These are phyloP conservation scores for Ostrea denselamellosa DNA, from an alignment of 1,140 invertebrate species.

Conservation along the genomic window DNA sequence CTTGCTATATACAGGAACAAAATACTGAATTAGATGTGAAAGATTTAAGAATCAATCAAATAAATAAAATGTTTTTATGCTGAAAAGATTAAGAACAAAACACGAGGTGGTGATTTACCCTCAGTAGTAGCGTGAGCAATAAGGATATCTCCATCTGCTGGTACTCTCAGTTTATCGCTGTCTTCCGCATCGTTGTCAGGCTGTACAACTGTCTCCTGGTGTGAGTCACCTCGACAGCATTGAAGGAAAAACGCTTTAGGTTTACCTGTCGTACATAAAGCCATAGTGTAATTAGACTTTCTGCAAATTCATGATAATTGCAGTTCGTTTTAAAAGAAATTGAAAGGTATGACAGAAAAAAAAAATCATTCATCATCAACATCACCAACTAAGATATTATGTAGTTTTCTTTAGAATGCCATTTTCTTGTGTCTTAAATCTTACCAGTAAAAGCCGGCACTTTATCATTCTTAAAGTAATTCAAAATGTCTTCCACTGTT, in stretches of 20 bases:
- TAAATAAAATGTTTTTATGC: too few relatives aligned
- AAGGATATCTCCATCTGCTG: conserved; percentile 23
- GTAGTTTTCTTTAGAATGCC: not conserved
- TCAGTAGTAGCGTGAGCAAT: conserved; percentile 40
- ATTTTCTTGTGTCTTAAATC: not conserved
- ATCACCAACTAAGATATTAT: not conserved
- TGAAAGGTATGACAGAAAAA: not conserved
- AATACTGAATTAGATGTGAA: too few relatives aligned
- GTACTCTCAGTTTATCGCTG: not conserved
- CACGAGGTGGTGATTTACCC: not conserved
- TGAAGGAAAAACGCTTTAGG: conserved; percentile 36
- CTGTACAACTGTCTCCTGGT: conserved; percentile 7
- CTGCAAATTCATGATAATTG: not conserved
- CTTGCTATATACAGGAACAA: not conserved
- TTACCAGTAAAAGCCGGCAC: conserved; percentile 26
- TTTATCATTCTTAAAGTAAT: conserved; percentile 41
- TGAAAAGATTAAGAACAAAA: too few relatives aligned
- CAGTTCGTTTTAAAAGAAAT: too few relatives aligned
- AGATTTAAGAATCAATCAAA: too few relatives aligned
- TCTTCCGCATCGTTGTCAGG: conserved; percentile 15
- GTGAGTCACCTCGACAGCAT: conserved; percentile 4
- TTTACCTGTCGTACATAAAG: not conserved
- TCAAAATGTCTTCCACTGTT: conserved; percentile 11
- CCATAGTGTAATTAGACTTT: not conserved
- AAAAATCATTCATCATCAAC: not conserved